Evolutionary conservation across 2,113 vertebrate genomes (phyloP), one percentile per base, ranked within the genome.

Genomic region (Scomber colias): DNA sequence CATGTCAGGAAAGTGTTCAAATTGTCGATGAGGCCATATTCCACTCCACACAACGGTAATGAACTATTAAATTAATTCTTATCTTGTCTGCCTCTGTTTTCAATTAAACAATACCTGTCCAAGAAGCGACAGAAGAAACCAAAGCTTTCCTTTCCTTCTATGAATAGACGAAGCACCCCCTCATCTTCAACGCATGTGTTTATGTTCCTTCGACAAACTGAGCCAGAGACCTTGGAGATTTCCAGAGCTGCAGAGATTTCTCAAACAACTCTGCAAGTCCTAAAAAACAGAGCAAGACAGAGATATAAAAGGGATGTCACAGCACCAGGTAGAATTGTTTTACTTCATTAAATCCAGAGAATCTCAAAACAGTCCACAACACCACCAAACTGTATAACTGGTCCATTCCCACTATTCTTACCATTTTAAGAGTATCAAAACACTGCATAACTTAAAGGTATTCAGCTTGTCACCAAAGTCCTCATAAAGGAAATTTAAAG

Each of bases 181-280:
- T 5, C 61, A 2, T 82, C 91, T 21, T 92, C 94, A 11, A 19
- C 73, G 3, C 84, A 80, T 27, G 87, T 93, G 53, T 92, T 95
- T 81, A 64, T 87, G 30, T 94, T 96, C 50, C 90, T 87, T 61
- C 96, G 95, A 31, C 89, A 91, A 86, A 87, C 89, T 0, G 95
- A 96, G 79, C 83, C 89, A 2, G 92, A 95, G 16, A 95, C 90
- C 35, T 73, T 71, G 48, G 91, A 90, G 46, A 55, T 94, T 56
- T 94, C 95, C 75, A 92, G 66, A 81, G 95, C 96, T 3, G 97
- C 97, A 0, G 96, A 97, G 86, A 77, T 94, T 78, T 97, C 96
- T 93, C 96, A 97, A 83, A 88, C 90, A 49, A 95, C 95, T 12
- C 65, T 95, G 21, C 88, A 78, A 61, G 70, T 93, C 16, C 62